Base-by-base conservation (phyloP, 2,888 invertebrate species). In the Ophion obscuratus region DNA sequence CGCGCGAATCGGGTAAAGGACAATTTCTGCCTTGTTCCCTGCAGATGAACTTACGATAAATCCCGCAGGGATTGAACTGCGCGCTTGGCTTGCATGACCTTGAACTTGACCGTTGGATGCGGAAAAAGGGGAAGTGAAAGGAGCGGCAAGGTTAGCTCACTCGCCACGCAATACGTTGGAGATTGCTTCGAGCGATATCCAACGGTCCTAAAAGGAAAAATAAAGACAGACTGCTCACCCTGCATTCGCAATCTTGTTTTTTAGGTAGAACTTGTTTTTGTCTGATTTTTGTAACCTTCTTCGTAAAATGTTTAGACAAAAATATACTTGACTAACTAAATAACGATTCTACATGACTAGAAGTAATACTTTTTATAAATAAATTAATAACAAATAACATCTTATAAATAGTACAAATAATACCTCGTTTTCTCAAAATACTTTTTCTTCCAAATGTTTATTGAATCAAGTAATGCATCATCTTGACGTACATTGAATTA, bases 71-170 rank as follows among this genome's bases (percentile, higher is more conserved):
- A 40, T n/a, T 62, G 17, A 68, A 78, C 78, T 81, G 76, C 86
- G 86, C 83, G 81, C 64, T 31, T 11, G n/a, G 64, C 59, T 31
- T 66, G 62, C 14, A 61, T 61, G 75, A 78, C 86, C 86, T 86
- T 86, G 83, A 86, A 81, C 81, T 86, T 86, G 83, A 86, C 81
- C 74, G 59, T 44, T 62, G 47, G 47, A 74, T 27, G 5, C 62
- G 11, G 73, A 40, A 74, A 57, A 74, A 59, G 70, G 70, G 73
- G 68, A 77, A 81, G 78, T 47, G 74, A 83, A 78, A 75, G 78
- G 59, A 74, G 64, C n/a, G 71, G 59, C 47, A 71, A 44, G 77
- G 64, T 77, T 68, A 59, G 74, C 80, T 78, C 78, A 66, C 68
- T 7, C 67, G 44, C 44, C 40, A 53, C 70, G 75, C 75, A 74